Evolutionary conservation across 2,113 vertebrate genomes (phyloP).

Genomic region (Phaetusa simplex): DNA sequence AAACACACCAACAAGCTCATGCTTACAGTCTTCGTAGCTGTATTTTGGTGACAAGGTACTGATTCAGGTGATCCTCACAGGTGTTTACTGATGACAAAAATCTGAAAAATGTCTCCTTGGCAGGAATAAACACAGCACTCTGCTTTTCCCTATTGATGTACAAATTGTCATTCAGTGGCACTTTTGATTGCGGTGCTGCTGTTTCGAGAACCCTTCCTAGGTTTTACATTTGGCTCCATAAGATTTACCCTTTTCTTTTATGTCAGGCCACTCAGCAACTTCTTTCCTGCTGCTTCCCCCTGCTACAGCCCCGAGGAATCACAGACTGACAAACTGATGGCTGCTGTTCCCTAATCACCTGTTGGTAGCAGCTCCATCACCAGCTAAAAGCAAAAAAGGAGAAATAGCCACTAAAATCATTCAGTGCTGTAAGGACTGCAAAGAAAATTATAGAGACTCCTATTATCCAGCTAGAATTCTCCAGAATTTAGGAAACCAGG

Average conservation of each 20-base stretch:
- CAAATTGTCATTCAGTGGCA: neutral
- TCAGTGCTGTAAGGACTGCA: neutral
- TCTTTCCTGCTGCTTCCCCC: neutral
- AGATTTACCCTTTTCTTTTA: neutral
- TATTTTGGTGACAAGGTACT: neutral
- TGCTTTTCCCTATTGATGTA: neutral
- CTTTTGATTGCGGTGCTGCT: neutral
- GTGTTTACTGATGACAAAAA: neutral
- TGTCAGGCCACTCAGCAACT: neutral
- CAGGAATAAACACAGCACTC: neutral
- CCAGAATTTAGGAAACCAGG: neutral
- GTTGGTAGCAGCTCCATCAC: neutral
- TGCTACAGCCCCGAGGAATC: neutral
- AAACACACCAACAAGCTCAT: neutral
- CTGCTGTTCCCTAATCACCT: neutral
- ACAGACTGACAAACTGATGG: neutral
- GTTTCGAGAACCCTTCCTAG: neutral
- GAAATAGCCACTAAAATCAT: neutral
- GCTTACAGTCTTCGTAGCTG: neutral
- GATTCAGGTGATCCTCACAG: neutral
- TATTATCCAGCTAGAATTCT: neutral
- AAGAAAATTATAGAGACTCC: neutral
- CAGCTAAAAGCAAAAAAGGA: neutral
- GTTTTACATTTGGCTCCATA: accelerated
- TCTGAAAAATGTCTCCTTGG: neutral